Conservation (phyloP, 2,113 vertebrate species). For the Calidris pygmaea region DNA sequence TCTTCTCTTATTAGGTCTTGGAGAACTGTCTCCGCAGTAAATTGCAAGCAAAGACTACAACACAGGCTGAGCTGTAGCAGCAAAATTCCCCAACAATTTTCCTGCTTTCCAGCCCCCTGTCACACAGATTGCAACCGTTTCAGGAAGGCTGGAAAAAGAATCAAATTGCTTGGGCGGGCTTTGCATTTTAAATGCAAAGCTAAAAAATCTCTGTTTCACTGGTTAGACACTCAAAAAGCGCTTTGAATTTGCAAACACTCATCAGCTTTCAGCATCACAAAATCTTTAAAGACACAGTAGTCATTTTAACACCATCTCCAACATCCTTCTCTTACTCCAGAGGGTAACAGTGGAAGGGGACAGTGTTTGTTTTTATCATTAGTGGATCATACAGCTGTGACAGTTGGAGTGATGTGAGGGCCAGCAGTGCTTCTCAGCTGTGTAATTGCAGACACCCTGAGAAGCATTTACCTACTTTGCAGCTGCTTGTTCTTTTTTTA, state of each 20-base stretch:
- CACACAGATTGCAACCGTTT: constrained; percentile 4
- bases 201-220: not conserved
- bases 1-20: not conserved
- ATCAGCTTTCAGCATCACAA: not conserved
- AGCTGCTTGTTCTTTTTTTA: not conserved
- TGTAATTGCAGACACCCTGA: not conserved
- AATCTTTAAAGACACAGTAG: not conserved
- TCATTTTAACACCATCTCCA: not conserved
- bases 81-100: not conserved
- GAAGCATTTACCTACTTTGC: not conserved
- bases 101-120: not conserved
- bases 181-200: not conserved
- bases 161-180: not conserved
- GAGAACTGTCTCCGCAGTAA: not conserved
- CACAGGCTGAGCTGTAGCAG: not conserved
- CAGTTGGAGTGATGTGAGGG: not conserved
- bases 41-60: not conserved
- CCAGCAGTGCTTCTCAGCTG: not conserved
- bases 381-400: not conserved
- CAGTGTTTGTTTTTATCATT: not conserved
- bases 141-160: constrained; percentile 12
- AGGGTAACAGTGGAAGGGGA: not conserved
- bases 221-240: not conserved
- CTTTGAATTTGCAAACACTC: not conserved
- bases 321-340: not conserved